These are phyloP conservation scores for Thymelicus sylvestris DNA, from an alignment of 2,888 invertebrate genomes.

Conservation along the genomic window DNA sequence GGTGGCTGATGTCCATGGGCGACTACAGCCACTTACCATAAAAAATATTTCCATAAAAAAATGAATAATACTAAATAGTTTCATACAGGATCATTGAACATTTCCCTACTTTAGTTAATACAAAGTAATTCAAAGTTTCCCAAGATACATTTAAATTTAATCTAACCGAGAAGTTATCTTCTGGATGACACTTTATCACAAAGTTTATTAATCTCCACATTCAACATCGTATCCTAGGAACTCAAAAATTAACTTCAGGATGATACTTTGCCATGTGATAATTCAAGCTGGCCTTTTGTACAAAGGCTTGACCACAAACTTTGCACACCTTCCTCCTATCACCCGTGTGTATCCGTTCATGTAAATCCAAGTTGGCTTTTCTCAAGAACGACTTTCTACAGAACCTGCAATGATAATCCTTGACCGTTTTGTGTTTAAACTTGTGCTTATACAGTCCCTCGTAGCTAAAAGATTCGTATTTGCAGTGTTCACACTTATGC, in stretches of 20 bases:
- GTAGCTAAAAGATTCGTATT: slow-evolving; percentile 65
- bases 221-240: background rate
- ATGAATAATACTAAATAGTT: no score
- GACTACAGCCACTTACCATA: no score
- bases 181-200: no score
- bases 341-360: slow-evolving; percentile 72
- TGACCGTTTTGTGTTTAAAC: slow-evolving; percentile 70
- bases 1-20: no score
- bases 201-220: no score
- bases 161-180: no score
- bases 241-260: slow-evolving; percentile 66
- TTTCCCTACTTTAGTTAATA: no score
- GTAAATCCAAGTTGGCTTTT: slow-evolving; percentile 60
- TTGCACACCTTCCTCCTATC: slow-evolving; percentile 68
- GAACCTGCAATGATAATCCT: slow-evolving; percentile 70
- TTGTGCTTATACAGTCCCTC: slow-evolving; percentile 67
- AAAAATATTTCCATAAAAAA: no score
- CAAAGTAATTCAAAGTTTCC: no score
- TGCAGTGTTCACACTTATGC: slow-evolving; percentile 64
- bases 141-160: no score
- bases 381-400: slow-evolving; percentile 75
- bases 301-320: slow-evolving; percentile 72
- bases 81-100: no score
- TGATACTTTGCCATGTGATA: slow-evolving; percentile 77
- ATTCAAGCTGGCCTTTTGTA: slow-evolving; percentile 75